These are phyloP conservation scores for Trichonephila inaurata DNA, from an alignment of 1,140 invertebrate genomes.

Conservation along the genomic window DNA sequence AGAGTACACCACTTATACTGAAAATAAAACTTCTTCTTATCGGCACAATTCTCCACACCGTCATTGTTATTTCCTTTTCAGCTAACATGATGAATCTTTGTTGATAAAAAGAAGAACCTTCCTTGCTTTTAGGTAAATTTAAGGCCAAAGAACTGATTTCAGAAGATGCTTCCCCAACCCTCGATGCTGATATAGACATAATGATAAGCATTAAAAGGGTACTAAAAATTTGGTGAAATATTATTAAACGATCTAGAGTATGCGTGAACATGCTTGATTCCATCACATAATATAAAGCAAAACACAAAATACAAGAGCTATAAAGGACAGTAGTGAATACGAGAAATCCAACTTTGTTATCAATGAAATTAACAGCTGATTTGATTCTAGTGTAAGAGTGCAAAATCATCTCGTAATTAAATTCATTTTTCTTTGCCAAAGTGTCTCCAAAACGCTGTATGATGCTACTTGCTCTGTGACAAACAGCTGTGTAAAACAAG, in stretches of 20 bases:
- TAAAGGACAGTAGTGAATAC: neutral
- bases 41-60: no score
- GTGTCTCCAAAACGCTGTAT: neutral
- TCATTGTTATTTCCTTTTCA: no score
- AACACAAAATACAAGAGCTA: neutral
- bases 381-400: neutral
- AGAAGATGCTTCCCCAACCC: neutral
- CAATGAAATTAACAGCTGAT: neutral
- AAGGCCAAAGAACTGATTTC: no score
- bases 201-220: neutral
- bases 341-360: neutral
- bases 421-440: neutral
- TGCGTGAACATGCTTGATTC: neutral
- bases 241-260: fast-evolving
- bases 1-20: no score
- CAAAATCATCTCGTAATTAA: neutral
- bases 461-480: neutral
- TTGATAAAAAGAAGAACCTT: no score
- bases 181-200: neutral
- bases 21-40: no score
- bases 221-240: neutral
- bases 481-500: neutral
- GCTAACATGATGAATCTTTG: no score
- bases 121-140: no score
- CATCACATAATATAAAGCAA: neutral